These are phyloP conservation scores for Crotalus viridis DNA, from an alignment of 2,113 vertebrate species.

Conservation along the genomic window DNA sequence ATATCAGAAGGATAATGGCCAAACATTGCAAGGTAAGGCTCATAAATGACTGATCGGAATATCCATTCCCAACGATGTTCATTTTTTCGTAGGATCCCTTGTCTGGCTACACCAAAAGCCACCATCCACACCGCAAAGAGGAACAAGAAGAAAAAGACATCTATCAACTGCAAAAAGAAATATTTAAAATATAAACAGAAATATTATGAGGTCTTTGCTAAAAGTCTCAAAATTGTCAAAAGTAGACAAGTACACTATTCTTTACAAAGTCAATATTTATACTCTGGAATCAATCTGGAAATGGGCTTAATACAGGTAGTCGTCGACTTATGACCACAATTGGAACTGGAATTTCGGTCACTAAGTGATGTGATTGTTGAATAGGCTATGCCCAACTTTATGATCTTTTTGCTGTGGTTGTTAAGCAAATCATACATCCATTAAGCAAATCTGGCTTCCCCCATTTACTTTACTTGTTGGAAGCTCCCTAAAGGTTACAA, in stretches of 20 bases:
- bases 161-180: conserved; percentile 67
- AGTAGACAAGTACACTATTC: background rate
- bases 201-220: too few species aligned
- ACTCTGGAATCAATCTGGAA: background rate
- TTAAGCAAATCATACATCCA: background rate
- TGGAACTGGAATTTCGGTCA: background rate
- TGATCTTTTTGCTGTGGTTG: background rate
- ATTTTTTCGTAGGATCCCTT: conserved; percentile 76
- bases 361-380: background rate
- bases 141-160: conserved; percentile 82
- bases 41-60: conserved; percentile 78
- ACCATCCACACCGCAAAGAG: conserved; percentile 82
- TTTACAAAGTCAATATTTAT: background rate
- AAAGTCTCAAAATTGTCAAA: background rate
- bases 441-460: background rate
- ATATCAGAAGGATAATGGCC: conserved; percentile 80
- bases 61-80: conserved; percentile 81
- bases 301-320: background rate
- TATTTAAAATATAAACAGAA: background rate
- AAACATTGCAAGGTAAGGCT: conserved; percentile 80
- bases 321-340: background rate
- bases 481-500: background rate
- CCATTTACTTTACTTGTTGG: background rate
- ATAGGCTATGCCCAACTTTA: background rate
- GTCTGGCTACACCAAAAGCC: conserved; percentile 78